Percentiles rank a stretch among this genome's conserved stretches.
phyloP scores from a whole-genome alignment of 2,888 invertebrate genomes.

The Sesia bembeciformis region DNA sequence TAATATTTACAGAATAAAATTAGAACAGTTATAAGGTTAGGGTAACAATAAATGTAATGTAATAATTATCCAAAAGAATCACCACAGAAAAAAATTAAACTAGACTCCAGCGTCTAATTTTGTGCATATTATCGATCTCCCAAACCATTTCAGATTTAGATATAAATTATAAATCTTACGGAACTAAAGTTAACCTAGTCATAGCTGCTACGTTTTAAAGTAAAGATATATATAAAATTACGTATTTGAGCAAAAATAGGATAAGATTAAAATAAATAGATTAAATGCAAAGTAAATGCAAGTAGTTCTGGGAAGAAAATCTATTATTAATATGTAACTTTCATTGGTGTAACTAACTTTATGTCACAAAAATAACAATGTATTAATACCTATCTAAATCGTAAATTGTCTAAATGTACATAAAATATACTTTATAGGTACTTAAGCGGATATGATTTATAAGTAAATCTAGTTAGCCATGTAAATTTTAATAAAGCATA shows the following conservation, averaged over 20 bases:
- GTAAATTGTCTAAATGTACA: slow-evolving; percentile 6
- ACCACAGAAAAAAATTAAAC: too few relatives aligned
- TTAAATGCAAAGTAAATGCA: slow-evolving; percentile 50
- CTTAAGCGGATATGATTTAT: slow-evolving; percentile 2
- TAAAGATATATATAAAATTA: background rate
- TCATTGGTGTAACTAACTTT: slow-evolving; percentile 50
- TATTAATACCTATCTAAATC: slow-evolving; percentile 2
- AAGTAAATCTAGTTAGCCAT: background rate
- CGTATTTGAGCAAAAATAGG: slow-evolving; percentile 13
- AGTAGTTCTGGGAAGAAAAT: slow-evolving; percentile 15
- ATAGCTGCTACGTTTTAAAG: slow-evolving; percentile 16
- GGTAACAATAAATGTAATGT: too few relatives aligned
- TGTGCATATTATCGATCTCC: background rate
- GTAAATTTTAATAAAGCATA: background rate
- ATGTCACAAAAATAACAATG: slow-evolving; percentile 5
- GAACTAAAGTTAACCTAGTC: slow-evolving; percentile 25
- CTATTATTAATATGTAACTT: slow-evolving; percentile 22
- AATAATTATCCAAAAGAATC: too few relatives aligned
- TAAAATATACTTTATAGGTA: slow-evolving; percentile 4
- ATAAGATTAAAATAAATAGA: slow-evolving; percentile 15
- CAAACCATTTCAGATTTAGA: background rate
- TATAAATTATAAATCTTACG: background rate
- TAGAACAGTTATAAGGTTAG: too few relatives aligned
- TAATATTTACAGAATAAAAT: too few relatives aligned
- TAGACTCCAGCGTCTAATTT: too few relatives aligned